Conservation (phyloP, 2,113 vertebrate genomes). For the Poicephalus gulielmi region DNA sequence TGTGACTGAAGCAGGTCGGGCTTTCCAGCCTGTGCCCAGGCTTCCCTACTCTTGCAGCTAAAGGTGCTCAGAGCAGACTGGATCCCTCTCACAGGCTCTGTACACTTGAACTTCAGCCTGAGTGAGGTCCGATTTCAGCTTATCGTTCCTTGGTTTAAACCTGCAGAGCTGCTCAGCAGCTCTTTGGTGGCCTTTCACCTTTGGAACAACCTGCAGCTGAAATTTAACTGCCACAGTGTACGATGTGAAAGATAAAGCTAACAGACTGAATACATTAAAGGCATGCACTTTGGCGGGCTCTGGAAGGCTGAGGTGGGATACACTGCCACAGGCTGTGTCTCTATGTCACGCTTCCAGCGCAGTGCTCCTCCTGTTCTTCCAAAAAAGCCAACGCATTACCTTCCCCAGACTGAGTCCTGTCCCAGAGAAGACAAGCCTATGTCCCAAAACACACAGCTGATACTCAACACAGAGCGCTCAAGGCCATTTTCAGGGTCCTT, state of each 20-base stretch:
- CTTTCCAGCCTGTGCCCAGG: background rate
- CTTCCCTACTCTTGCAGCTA: background rate
- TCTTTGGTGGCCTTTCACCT: slow-evolving; percentile 9
- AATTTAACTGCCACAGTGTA: background rate
- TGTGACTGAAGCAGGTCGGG: background rate
- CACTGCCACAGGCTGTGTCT: background rate
- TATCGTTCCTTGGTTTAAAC: background rate
- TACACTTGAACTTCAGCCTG: background rate
- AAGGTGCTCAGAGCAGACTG: background rate
- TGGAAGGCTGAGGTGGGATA: background rate
- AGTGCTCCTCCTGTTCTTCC: background rate
- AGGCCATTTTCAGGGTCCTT: background rate
- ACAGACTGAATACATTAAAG: background rate
- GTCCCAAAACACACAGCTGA: background rate
- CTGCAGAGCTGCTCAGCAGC: background rate
- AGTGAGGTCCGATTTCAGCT: background rate
- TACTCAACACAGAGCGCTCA: background rate
- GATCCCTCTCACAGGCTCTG: background rate
- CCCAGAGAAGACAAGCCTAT: background rate
- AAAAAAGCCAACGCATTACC: background rate
- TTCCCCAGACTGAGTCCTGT: background rate
- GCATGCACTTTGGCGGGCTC: background rate
- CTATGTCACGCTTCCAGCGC: background rate
- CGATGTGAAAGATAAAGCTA: background rate
- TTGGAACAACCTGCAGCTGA: slow-evolving; percentile 36